Conservation (phyloP, 2,113 vertebrate genomes). For the Toxotes jaculatrix region DNA sequence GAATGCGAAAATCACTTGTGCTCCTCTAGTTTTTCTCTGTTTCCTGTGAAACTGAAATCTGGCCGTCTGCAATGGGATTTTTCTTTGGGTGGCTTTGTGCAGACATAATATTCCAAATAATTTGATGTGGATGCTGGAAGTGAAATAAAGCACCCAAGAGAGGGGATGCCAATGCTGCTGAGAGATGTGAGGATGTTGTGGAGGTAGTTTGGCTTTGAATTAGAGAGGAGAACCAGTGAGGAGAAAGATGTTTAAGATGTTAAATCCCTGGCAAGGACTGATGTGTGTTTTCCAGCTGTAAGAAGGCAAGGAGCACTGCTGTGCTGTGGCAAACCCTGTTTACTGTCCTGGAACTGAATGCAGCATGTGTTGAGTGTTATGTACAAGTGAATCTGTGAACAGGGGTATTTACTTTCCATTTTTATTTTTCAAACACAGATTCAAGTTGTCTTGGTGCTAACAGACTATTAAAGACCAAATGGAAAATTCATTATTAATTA, state of each 20-base stretch:
- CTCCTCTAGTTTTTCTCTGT: slow-evolving; percentile 31
- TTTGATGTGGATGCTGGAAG: slow-evolving; percentile 50
- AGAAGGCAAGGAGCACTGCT: slow-evolving; percentile 20
- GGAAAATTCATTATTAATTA: not conserved
- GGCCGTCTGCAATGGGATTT: slow-evolving; percentile 1
- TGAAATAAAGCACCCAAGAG: slow-evolving; percentile 40
- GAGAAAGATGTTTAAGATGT: slow-evolving; percentile 48
- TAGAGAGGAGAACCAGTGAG: slow-evolving; percentile 51
- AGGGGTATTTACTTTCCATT: not conserved
- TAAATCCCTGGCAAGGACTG: slow-evolving; percentile 48
- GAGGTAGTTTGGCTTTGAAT: slow-evolving; percentile 56
- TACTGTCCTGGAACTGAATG: slow-evolving; percentile 11
- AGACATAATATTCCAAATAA: slow-evolving; percentile 52
- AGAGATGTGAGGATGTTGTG: slow-evolving; percentile 46
- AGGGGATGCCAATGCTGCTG: slow-evolving; percentile 24
- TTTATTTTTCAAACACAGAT: not conserved
- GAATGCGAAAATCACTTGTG: slow-evolving; percentile 35
- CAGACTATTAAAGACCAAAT: slow-evolving; percentile 1
- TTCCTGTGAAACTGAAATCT: slow-evolving; percentile 46
- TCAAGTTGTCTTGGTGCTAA: not conserved
- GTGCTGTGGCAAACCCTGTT: slow-evolving; percentile 35
- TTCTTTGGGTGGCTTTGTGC: slow-evolving; percentile 36
- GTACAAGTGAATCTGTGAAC: slow-evolving; percentile 6
- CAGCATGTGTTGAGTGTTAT: slow-evolving; percentile 29
- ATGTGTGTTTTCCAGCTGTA: slow-evolving; percentile 40